Evolutionary conservation across 2,113 vertebrate genomes (phyloP), one percentile per base, ranked within the genome.

Genomic region (Struthidea cinerea): DNA sequence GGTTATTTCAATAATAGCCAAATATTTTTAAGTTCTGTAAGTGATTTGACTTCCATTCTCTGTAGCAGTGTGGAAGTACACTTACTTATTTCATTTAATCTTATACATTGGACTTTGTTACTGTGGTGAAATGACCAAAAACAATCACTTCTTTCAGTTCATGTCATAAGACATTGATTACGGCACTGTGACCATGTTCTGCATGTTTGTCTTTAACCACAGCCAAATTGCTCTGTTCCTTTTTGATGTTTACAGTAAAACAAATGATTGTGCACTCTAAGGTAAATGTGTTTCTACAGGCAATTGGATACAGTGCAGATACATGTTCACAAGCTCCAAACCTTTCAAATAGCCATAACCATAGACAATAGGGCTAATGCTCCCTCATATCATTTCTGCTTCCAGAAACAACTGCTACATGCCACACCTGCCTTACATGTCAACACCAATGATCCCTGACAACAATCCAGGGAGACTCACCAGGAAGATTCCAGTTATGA

Each of bases 391-490:
- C 3, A 53, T 10, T 86, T 63, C 57, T 61, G 24, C 50, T 86
- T 85, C 28, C 65, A 75, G 27, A 86, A 90, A 63, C 27, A 39
- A 32, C 23, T 69, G 44, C 39, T 39, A 42, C 5, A 10, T 22
- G 44, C 17, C 33, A 74, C 59, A 84, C 13, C 13, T n/a, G 23
- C 46, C 76, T 71, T 28, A 42, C 44, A 35, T 35, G 27, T 13
- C 26, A 68, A 44, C 0, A 1, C 18, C 41, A 71, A 16, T 1
- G 2, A 59, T n/a, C 30, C 21, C 44, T 60, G 57, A 71, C 33
- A 88, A 86, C 23, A 79, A 7, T 30, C 30, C 30, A 32, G 24
- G 28, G 28, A 88, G 32, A 50, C n/a, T 35, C 13, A 23, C 8
- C 12, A 37, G 33, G 44, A 80, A 39, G 44, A 86, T 50, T 65